Evolutionary conservation across 2,888 invertebrate species (phyloP).

Genomic region (Eupithecia vulgata): DNA sequence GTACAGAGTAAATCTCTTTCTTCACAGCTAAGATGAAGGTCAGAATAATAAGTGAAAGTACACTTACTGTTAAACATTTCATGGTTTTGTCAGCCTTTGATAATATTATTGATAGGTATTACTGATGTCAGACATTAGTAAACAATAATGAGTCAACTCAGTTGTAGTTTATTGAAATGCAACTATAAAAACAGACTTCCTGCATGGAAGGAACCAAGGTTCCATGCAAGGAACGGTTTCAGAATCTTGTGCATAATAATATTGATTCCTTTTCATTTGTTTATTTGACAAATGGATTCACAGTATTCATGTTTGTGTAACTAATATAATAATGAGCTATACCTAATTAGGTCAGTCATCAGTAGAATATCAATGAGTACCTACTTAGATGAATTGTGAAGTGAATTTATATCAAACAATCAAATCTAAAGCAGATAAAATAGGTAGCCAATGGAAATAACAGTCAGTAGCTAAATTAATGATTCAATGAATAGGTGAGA

Average conservation of each 20-base stretch:
- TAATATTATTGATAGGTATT: neutral
- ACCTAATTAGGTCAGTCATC: slow-evolving; percentile 2
- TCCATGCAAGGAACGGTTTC: neutral
- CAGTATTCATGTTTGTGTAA: neutral
- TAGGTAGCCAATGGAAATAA: neutral
- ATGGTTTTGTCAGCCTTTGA: neutral
- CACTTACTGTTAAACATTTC: neutral
- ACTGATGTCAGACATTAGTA: neutral
- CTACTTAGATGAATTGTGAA: neutral
- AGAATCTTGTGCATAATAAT: neutral
- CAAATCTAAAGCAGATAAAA: neutral
- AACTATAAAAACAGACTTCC: neutral
- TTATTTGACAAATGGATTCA: neutral
- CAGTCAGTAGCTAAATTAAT: neutral
- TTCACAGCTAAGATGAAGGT: neutral
- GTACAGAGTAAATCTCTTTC: neutral
- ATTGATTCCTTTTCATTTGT: neutral
- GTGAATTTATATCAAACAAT: neutral
- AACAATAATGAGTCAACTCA: neutral
- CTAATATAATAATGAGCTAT: neutral
- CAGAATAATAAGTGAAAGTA: neutral
- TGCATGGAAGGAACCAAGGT: too few relatives aligned
- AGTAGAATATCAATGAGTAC: neutral
- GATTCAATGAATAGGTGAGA: neutral
- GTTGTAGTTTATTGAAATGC: neutral